These are phyloP conservation scores for Nasonia longicornis DNA, from an alignment of 1,140 invertebrate species.

Conservation along the genomic window DNA sequence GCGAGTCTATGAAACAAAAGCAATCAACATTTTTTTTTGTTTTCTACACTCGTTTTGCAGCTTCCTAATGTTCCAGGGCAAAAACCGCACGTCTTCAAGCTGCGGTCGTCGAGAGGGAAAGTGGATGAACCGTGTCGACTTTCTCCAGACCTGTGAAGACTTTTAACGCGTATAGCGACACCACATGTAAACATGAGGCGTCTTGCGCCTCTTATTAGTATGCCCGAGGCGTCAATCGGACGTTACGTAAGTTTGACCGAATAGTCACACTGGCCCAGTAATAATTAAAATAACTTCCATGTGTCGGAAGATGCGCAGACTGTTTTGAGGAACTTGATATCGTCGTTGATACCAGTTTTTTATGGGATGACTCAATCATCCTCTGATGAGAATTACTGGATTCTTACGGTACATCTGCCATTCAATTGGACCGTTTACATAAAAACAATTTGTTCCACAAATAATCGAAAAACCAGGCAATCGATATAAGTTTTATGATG, in stretches of 20 bases:
- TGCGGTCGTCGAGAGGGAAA: conserved; percentile 55
- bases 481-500: background rate
- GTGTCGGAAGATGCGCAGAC: background rate
- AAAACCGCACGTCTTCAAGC: background rate
- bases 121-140: conserved; percentile 50
- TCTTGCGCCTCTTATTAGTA: background rate
- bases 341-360: background rate
- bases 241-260: background rate
- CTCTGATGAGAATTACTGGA: background rate
- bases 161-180: conserved; percentile 49
- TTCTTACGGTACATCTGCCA: background rate
- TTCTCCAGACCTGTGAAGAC: conserved; percentile 54
- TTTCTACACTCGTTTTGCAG: background rate
- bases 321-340: background rate
- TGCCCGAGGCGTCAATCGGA: background rate
- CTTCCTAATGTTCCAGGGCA: background rate
- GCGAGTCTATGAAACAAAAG: background rate
- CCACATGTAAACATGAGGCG: conserved; percentile 12
- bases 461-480: background rate
- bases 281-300: background rate
- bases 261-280: background rate
- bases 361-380: background rate
- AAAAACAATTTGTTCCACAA: background rate
- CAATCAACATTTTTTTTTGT: background rate
- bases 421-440: background rate